Evolutionary conservation across 2,888 invertebrate genomes (phyloP).

Genomic region (Chelonus formosanus): DNA sequence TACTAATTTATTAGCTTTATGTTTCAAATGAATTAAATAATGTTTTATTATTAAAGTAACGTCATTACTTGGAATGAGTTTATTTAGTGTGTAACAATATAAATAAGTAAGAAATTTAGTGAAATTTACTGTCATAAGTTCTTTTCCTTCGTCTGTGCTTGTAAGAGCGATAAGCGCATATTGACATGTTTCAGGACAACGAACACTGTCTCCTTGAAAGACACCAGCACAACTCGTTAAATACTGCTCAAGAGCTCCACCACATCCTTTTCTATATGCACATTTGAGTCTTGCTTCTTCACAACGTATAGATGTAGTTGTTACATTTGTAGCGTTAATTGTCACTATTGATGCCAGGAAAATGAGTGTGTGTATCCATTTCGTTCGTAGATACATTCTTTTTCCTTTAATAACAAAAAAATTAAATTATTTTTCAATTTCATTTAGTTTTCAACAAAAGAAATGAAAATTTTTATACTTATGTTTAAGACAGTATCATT

Average conservation of each 20-base stretch:
- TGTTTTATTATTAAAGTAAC: too few relatives aligned
- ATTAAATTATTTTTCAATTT: conserved; percentile 11
- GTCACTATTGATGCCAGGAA: conserved; percentile 46
- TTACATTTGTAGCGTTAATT: conserved; percentile 44
- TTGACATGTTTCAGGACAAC: conserved; percentile 78
- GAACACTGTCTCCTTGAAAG: conserved; percentile 68
- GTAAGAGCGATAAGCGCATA: conserved; percentile 82
- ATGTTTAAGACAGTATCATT: conserved; percentile 19
- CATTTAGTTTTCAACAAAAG: not conserved
- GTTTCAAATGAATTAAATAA: too few relatives aligned
- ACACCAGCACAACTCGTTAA: conserved; percentile 77
- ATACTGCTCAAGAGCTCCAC: conserved; percentile 80
- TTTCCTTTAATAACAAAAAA: conserved; percentile 31
- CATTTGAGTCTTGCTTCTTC: conserved; percentile 78
- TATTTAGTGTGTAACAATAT: too few relatives aligned
- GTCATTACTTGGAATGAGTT: too few relatives aligned
- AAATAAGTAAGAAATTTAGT: not conserved
- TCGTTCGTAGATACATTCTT: conserved; percentile 53
- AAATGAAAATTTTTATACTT: conserved; percentile 11
- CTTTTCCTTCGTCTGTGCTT: conserved; percentile 81
- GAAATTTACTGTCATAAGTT: conserved; percentile 76
- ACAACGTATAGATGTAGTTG: conserved; percentile 66
- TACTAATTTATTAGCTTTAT: too few relatives aligned
- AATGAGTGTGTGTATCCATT: conserved; percentile 47
- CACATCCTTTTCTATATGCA: conserved; percentile 80